These are phyloP conservation scores for Tenualosa thibaudeaui DNA, from an alignment of 2,797 vertebrate species.

Conservation along the genomic window DNA sequence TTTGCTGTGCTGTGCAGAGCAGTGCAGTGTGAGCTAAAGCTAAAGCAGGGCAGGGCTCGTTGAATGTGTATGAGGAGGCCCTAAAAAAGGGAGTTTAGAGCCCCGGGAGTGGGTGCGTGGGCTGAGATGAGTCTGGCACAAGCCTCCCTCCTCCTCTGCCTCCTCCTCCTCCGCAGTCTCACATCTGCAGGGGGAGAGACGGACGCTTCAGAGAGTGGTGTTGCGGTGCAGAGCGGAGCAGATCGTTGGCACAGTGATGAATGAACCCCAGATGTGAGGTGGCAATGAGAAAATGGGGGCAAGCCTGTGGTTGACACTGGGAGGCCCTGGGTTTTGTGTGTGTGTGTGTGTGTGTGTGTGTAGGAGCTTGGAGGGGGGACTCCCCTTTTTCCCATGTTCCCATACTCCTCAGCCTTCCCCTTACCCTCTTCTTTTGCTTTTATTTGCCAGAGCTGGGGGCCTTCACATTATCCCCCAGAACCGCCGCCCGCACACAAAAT, in stretches of 20 bases:
- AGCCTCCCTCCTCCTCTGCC: neutral
- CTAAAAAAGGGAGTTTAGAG: neutral
- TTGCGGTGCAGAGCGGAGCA: neutral
- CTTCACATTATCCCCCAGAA: neutral
- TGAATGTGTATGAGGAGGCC: conserved; percentile 5
- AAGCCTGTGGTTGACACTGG: conserved; percentile 36
- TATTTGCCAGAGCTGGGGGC: neutral
- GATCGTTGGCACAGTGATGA: conserved; percentile 34
- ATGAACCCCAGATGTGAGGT: conserved; percentile 42
- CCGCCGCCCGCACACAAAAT: neutral
- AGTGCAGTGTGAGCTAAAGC: neutral
- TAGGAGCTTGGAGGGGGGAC: neutral
- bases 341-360: too few relatives aligned
- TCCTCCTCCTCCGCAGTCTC: too few relatives aligned
- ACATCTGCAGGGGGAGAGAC: neutral
- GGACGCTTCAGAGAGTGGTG: neutral
- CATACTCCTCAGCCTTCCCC: neutral
- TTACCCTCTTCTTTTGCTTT: neutral
- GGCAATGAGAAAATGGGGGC: conserved; percentile 46
- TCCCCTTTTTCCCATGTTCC: neutral
- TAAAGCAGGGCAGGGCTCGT: neutral
- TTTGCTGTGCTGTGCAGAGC: neutral
- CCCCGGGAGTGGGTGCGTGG: neutral
- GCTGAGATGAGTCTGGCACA: neutral
- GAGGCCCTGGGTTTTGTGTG: conserved; percentile 23